Evolutionary conservation across 1,140 invertebrate species (phyloP).

Genomic region (Leptonema lineaticorne): DNA sequence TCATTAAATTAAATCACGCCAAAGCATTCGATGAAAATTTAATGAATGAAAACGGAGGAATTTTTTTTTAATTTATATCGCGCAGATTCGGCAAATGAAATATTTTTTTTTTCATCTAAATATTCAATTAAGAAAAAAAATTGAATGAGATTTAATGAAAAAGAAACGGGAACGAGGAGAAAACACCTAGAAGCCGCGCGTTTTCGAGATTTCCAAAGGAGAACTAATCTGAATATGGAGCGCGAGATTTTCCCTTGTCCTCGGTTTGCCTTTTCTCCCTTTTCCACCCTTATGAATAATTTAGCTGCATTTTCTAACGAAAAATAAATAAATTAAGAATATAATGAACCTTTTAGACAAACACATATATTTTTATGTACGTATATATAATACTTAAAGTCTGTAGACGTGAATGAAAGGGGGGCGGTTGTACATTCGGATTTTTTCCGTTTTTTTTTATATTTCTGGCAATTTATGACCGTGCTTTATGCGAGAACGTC

Average conservation of each 20-base stretch:
- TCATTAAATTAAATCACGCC: too few relatives aligned
- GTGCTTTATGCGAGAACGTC: constrained; percentile 15
- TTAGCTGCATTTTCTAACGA: constrained; percentile 6
- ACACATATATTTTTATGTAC: not conserved
- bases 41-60: not conserved
- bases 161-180: not conserved
- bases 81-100: too few relatives aligned
- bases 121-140: constrained; percentile 17
- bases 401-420: too few relatives aligned
- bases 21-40: not conserved
- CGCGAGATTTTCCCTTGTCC: too few relatives aligned
- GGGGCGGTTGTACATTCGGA: too few relatives aligned
- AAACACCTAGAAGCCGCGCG: too few relatives aligned
- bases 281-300: constrained; percentile 10
- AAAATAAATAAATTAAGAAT: constrained; percentile 17
- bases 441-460: constrained; percentile 1
- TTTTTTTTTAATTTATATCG: too few relatives aligned
- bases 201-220: not conserved
- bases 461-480: constrained; percentile 10
- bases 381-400: not conserved
- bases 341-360: constrained; percentile 8
- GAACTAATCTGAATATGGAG: constrained; percentile 15
- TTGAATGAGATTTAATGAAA: constrained; percentile 15
- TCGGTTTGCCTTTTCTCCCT: too few relatives aligned
- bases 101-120: constrained; percentile 10